phyloP scores from a whole-genome alignment of 1,140 invertebrate genomes.

The Anastatus disparis region DNA sequence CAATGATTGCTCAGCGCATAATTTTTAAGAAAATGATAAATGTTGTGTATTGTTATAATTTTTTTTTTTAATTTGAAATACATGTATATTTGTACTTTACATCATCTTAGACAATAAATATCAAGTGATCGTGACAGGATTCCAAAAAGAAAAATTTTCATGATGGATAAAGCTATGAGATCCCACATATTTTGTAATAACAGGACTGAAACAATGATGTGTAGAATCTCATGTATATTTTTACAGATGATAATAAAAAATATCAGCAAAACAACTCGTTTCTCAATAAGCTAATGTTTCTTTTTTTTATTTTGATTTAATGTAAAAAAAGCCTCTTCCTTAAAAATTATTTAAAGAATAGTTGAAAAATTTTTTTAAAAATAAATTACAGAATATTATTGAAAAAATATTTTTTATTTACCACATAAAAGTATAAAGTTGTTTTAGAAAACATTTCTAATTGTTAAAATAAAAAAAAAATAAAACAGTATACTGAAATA shows the following conservation, averaged over 20 bases:
- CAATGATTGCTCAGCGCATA: neutral
- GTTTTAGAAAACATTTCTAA: too few relatives aligned
- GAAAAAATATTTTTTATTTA: too few relatives aligned
- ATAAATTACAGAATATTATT: too few relatives aligned
- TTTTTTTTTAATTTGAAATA: neutral
- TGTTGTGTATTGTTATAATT: too few relatives aligned
- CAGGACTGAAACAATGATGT: slow-evolving; percentile 23
- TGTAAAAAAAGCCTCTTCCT: neutral
- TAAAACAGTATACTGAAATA: too few relatives aligned
- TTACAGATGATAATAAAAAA: slow-evolving; percentile 35
- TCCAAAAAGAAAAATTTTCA: slow-evolving; percentile 1
- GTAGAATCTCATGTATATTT: slow-evolving; percentile 37
- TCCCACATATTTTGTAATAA: slow-evolving; percentile 28
- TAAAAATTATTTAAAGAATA: neutral
- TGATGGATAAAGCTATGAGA: neutral
- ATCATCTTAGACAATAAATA: slow-evolving; percentile 20
- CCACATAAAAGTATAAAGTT: too few relatives aligned
- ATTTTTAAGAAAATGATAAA: too few relatives aligned
- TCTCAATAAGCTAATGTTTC: neutral
- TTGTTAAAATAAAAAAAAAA: too few relatives aligned
- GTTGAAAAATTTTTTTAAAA: too few relatives aligned
- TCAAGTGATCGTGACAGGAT: neutral
- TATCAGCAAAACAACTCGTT: slow-evolving; percentile 7
- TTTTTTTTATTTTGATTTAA: slow-evolving; percentile 10
- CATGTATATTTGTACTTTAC: slow-evolving; percentile 21